Conservation (phyloP, 2,888 invertebrate genomes). For the Ametastegia equiseti region DNA sequence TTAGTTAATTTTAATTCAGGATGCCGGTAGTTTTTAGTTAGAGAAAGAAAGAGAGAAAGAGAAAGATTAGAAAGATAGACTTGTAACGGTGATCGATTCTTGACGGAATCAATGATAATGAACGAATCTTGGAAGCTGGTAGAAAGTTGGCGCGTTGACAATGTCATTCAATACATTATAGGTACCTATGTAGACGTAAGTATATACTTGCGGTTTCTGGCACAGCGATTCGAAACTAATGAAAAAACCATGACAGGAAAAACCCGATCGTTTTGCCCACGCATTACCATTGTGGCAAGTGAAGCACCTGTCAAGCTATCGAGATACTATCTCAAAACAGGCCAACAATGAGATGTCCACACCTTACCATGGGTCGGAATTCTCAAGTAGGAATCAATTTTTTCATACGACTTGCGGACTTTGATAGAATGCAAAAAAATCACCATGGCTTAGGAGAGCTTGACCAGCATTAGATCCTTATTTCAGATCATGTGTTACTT, state of each 20-base stretch:
- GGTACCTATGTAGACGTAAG: too few species aligned
- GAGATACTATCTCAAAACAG: neutral
- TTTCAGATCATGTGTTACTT: too few species aligned
- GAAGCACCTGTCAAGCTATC: conserved; percentile 3
- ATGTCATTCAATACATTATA: neutral
- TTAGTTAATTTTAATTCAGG: neutral
- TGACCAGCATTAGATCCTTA: too few species aligned
- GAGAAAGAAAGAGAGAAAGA: too few species aligned
- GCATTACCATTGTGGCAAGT: neutral
- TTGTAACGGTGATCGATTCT: neutral
- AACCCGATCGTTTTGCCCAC: neutral
- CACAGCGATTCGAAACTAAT: neutral
- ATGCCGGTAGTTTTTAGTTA: neutral
- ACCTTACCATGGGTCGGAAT: too few species aligned
- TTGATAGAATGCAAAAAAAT: too few species aligned
- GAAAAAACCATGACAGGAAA: neutral
- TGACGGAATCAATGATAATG: neutral
- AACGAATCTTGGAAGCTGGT: neutral
- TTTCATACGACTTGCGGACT: too few species aligned
- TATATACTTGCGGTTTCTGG: neutral
- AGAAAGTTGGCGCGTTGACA: neutral
- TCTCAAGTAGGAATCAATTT: too few species aligned
- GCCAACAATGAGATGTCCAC: neutral
- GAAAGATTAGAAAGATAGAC: too few species aligned
- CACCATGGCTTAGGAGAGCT: too few species aligned